Evolutionary conservation across 2,888 invertebrate genomes (phyloP).

Genomic region (Hartigia nigra): DNA sequence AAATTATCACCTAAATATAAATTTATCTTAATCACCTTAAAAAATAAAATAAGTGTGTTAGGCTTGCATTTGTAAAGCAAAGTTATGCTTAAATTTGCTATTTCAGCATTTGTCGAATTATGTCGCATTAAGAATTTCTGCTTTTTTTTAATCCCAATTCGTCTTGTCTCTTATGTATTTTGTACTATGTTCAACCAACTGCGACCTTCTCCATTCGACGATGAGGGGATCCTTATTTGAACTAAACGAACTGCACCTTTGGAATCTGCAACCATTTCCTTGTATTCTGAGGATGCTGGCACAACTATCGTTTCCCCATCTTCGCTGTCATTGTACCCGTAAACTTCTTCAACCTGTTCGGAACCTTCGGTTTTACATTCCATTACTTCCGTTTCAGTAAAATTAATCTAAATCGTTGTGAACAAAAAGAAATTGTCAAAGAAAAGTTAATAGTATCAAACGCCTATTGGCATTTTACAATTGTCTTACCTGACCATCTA

Average conservation of each 20-base stretch:
- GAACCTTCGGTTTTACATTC: constrained; percentile 53
- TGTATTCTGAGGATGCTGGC: constrained; percentile 53
- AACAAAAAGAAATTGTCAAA: too few species aligned
- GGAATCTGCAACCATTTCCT: constrained; percentile 48
- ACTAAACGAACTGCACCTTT: constrained; percentile 58
- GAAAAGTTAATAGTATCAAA: background rate
- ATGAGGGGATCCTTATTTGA: constrained; percentile 58
- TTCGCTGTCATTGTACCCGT: constrained; percentile 51
- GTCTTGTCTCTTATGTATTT: constrained; percentile 39
- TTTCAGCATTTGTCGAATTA: too few species aligned
- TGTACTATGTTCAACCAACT: constrained; percentile 61
- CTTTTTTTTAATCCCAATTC: too few species aligned
- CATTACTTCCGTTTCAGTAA: constrained; percentile 45
- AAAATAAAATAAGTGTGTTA: too few species aligned
- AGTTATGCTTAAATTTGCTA: too few species aligned
- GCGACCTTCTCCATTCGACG: constrained; percentile 46
- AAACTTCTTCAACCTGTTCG: constrained; percentile 54
- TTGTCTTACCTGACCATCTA: constrained; percentile 51
- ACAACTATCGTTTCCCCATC: constrained; percentile 57
- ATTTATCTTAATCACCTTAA: too few species aligned
- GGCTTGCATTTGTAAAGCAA: too few species aligned
- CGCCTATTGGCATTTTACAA: too few species aligned
- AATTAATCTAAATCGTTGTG: constrained; percentile 37
- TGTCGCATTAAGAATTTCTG: too few species aligned
- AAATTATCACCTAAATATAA: too few species aligned